Evolutionary conservation across 2,888 invertebrate species (phyloP).

Genomic region (Plebejus anna): DNA sequence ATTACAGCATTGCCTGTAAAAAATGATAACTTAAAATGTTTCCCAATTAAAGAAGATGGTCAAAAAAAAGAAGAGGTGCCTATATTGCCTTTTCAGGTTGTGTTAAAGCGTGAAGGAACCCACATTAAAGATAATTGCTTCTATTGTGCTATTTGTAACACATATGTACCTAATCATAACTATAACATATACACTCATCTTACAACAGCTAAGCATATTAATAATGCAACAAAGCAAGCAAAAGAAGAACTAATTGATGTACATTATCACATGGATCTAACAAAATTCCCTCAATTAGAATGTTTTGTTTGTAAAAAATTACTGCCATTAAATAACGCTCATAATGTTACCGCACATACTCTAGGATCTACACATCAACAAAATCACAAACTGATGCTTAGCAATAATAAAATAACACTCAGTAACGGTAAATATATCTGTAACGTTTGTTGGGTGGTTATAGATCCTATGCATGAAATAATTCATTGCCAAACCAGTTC

Average conservation of each 20-base stretch:
- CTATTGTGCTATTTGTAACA: slow-evolving; percentile 30
- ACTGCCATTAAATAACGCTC: neutral
- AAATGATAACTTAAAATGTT: neutral
- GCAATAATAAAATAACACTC: neutral
- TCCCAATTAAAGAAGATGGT: neutral
- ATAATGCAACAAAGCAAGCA: neutral
- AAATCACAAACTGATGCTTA: neutral
- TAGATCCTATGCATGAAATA: slow-evolving; percentile 6
- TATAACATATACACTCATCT: slow-evolving; percentile 8
- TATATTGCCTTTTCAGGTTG: neutral
- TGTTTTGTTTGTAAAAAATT: slow-evolving; percentile 1
- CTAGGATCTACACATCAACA: neutral
- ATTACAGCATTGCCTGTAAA: neutral
- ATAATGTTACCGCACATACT: neutral
- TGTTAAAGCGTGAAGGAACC: neutral
- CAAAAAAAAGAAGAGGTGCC: neutral
- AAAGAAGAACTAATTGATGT: neutral
- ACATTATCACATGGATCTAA: slow-evolving; percentile 9
- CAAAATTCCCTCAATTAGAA: neutral
- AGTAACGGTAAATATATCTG: neutral
- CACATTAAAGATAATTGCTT: neutral
- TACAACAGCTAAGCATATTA: neutral
- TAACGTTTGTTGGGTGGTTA: neutral
- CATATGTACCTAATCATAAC: neutral
- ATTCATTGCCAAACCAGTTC: slow-evolving; percentile 17